Evolutionary conservation across 1,140 invertebrate genomes (phyloP).

Genomic region (Ctenoplectra terminalis): DNA sequence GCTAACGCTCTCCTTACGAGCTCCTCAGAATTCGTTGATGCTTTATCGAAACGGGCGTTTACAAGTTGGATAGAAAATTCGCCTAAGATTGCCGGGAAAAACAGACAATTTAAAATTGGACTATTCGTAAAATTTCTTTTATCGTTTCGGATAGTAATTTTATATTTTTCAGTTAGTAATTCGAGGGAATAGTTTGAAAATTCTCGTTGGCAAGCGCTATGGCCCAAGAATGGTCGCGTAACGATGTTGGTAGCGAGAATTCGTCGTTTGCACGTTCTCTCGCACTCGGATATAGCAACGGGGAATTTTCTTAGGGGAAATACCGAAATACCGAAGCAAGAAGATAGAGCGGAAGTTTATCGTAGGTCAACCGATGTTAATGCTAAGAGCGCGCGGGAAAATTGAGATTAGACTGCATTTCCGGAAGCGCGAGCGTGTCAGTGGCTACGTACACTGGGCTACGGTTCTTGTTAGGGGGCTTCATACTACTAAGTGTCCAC

Average conservation of each 20-base stretch:
- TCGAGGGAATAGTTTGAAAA: not conserved
- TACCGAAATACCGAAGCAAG: not conserved
- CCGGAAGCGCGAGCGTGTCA: not conserved
- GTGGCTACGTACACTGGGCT: not conserved
- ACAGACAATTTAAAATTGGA: not conserved
- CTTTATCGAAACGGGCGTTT: not conserved
- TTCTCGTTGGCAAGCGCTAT: not conserved
- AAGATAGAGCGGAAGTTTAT: constrained; percentile 18
- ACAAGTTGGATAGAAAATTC: not conserved
- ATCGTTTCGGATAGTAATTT: no score
- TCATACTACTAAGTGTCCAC: constrained; percentile 29
- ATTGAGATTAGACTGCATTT: constrained; percentile 38
- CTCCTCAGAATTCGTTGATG: not conserved
- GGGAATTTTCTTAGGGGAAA: constrained; percentile 2
- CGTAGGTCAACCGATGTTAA: constrained; percentile 39
- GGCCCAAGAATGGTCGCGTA: not conserved
- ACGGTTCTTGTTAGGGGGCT: constrained; percentile 21
- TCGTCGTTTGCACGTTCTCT: constrained; percentile 1
- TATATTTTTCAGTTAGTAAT: no score
- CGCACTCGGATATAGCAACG: no score
- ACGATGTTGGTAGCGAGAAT: not conserved
- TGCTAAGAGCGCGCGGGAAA: not conserved
- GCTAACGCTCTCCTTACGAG: not conserved
- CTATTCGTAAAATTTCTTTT: no score
- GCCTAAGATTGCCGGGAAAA: not conserved